A percentile compares a stretch with the other conserved stretches of the same genome.
Conservation (phyloP, 2,888 invertebrate genomes). For the Lampropteryx suffumata region DNA sequence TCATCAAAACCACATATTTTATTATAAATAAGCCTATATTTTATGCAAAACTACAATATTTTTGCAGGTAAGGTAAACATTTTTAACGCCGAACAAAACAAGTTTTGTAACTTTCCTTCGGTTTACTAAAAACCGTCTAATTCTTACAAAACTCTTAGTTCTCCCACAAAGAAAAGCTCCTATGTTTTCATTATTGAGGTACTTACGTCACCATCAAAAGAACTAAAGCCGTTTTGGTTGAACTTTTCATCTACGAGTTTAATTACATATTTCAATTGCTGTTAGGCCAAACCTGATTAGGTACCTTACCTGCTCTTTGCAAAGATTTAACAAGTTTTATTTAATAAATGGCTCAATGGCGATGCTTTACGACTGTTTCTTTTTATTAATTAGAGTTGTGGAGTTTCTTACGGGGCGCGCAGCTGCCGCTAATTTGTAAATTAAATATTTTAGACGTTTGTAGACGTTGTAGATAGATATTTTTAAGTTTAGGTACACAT, state of each 20-base stretch:
- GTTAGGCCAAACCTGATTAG: constrained; percentile 24
- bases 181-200: neutral
- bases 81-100: too few relatives aligned
- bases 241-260: constrained; percentile 25
- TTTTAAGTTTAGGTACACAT: too few relatives aligned
- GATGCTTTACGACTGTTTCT: constrained; percentile 34
- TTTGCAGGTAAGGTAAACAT: too few relatives aligned
- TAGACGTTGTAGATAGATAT: neutral
- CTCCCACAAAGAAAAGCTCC: too few relatives aligned
- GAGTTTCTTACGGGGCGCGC: constrained; percentile 13
- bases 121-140: too few relatives aligned
- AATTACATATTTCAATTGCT: constrained; percentile 29
- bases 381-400: constrained; percentile 29
- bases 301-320: too few relatives aligned
- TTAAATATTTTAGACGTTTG: neutral
- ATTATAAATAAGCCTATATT: too few relatives aligned
- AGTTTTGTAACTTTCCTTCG: too few relatives aligned
- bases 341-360: constrained; percentile 30
- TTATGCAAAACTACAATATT: too few relatives aligned
- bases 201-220: constrained; percentile 6
- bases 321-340: constrained; percentile 33
- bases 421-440: constrained; percentile 13
- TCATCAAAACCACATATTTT: too few relatives aligned
- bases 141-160: too few relatives aligned
- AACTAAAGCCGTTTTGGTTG: constrained; percentile 18